Percentiles rank a stretch among this genome's conserved stretches.
These are phyloP conservation scores for Ametastegia equiseti DNA, from an alignment of 2,888 invertebrate genomes.

Conservation along the genomic window DNA sequence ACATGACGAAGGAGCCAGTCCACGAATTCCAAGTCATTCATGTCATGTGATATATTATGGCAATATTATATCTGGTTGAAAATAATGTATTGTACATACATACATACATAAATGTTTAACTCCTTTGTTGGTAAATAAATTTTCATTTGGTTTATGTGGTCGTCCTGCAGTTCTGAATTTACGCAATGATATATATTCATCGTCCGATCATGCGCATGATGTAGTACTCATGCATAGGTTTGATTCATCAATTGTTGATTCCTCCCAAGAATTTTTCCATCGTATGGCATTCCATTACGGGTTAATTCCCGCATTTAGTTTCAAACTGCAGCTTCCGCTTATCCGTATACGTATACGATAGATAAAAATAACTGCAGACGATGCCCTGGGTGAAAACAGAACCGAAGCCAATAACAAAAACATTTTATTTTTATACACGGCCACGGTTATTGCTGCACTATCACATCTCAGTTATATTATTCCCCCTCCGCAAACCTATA, in stretches of 20 bases:
- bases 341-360: neutral
- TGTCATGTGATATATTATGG: slow-evolving; percentile 62
- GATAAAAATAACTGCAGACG: neutral
- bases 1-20: slow-evolving; percentile 49
- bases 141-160: neutral
- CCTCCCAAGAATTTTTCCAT: neutral
- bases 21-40: slow-evolving; percentile 72
- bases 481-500: no score
- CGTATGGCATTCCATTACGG: neutral
- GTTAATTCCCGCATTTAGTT: neutral
- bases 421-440: neutral
- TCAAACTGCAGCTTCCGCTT: neutral
- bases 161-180: neutral
- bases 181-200: neutral
- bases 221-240: no score
- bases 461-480: neutral
- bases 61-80: no score
- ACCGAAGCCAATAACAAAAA: neutral
- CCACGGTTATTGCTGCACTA: neutral
- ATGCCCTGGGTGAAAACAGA: no score
- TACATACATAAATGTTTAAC: neutral
- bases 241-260: no score
- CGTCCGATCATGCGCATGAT: no score
- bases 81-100: neutral
- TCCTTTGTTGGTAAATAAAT: neutral